Percentiles rank a stretch among this genome's conserved stretches.
phyloP scores from a whole-genome alignment of 2,888 invertebrate genomes.

The Dryomyza anilis region DNA sequence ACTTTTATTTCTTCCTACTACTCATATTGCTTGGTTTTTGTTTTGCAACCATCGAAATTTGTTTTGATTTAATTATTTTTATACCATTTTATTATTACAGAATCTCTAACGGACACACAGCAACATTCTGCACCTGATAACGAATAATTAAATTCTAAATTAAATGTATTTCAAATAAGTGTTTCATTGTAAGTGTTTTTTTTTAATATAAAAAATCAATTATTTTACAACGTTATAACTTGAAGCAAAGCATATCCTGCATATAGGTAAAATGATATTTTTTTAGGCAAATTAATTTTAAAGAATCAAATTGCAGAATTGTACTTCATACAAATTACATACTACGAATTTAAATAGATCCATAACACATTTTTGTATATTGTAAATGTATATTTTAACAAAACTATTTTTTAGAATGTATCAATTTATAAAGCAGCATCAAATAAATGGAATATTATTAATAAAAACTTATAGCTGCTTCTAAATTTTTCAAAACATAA shows the following conservation, averaged over 20 bases:
- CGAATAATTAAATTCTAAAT: no score
- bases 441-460: no score
- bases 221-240: neutral
- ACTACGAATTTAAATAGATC: conserved; percentile 6
- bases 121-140: conserved; percentile 4
- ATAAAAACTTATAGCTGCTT: no score
- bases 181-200: no score
- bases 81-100: conserved; percentile 17
- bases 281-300: neutral
- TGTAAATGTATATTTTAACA: no score
- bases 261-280: neutral
- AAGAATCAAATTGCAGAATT: neutral
- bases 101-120: conserved; percentile 19
- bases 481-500: no score
- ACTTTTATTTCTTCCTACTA: conserved; percentile 5
- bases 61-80: neutral
- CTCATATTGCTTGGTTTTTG: neutral
- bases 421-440: no score
- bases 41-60: neutral
- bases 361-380: no score
- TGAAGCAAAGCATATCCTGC: neutral
- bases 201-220: no score
- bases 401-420: no score
- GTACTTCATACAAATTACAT: neutral
- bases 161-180: no score